Evolutionary conservation across 2,888 invertebrate genomes (phyloP).

Genomic region (Malthinus flaveolus): DNA sequence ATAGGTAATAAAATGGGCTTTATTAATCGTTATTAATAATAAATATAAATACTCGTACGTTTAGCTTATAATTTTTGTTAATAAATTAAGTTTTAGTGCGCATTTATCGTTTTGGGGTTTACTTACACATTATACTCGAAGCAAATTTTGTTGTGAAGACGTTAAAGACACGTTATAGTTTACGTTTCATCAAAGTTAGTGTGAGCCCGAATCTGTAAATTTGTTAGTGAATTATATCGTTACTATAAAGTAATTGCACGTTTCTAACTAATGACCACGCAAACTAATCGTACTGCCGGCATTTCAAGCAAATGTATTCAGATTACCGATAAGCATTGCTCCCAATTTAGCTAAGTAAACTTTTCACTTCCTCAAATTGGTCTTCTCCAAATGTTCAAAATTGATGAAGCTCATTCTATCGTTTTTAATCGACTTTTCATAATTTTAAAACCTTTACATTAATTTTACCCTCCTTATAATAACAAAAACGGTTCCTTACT

Average conservation of each 20-base stretch:
- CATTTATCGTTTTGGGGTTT: too few species aligned
- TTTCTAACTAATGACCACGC: constrained; percentile 22
- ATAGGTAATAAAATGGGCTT: too few species aligned
- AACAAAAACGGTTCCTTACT: background rate
- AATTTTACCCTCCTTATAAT: constrained; percentile 7
- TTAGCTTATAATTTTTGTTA: too few species aligned
- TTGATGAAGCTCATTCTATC: constrained; percentile 13
- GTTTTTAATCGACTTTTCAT: constrained; percentile 13
- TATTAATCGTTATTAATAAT: too few species aligned
- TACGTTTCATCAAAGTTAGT: constrained; percentile 21
- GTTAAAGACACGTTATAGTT: constrained; percentile 12
- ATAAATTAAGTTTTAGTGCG: too few species aligned
- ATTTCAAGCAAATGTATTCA: constrained; percentile 23
- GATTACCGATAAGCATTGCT: constrained; percentile 22
- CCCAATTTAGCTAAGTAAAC: constrained; percentile 25
- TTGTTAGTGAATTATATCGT: constrained; percentile 23
- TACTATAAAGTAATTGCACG: constrained; percentile 23
- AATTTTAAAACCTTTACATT: constrained; percentile 7
- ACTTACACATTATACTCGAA: too few species aligned
- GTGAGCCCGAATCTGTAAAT: constrained; percentile 17
- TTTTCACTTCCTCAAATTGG: constrained; percentile 18
- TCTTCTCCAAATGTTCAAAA: constrained; percentile 7
- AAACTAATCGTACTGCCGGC: constrained; percentile 23
- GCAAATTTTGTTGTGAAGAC: constrained; percentile 1
- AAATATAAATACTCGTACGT: too few species aligned